Conservation (phyloP, 2,888 invertebrate genomes). For the Athetis lepigone region DNA sequence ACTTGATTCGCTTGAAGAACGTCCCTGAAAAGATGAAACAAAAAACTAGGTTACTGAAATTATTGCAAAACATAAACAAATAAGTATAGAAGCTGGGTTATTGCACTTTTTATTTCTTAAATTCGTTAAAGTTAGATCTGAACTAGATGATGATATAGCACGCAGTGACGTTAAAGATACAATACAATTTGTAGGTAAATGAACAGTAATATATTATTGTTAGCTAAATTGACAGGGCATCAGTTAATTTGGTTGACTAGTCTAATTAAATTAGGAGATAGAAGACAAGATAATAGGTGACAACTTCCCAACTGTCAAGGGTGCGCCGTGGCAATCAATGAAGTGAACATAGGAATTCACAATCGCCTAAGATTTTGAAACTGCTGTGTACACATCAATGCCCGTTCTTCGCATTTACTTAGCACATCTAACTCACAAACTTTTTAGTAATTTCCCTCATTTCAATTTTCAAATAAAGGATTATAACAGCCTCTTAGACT, state of each 20-base stretch:
- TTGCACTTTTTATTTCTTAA: background rate
- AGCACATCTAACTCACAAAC: background rate
- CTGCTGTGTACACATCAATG: background rate
- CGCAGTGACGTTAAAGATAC: background rate
- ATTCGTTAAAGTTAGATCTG: background rate
- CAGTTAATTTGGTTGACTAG: slow-evolving; percentile 3
- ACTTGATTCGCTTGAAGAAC: slow-evolving; percentile 73
- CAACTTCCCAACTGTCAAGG: background rate
- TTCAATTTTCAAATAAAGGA: background rate
- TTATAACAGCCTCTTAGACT: slow-evolving; percentile 1
- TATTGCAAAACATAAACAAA: slow-evolving; percentile 12
- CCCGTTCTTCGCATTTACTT: background rate
- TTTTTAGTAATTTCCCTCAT: background rate
- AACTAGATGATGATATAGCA: background rate
- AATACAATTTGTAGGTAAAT: background rate
- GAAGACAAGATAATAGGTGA: background rate
- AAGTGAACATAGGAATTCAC: too few relatives aligned
- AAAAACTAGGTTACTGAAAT: slow-evolving; percentile 35
- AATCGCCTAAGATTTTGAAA: background rate
- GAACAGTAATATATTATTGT: background rate
- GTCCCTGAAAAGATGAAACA: slow-evolving; percentile 77
- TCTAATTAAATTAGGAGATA: slow-evolving; percentile 9
- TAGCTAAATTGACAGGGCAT: background rate
- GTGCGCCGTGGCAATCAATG: too few relatives aligned
- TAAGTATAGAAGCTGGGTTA: slow-evolving; percentile 1